Base-by-base conservation (phyloP, 2,113 vertebrate genomes). In the Otolemur garnettii region DNA sequence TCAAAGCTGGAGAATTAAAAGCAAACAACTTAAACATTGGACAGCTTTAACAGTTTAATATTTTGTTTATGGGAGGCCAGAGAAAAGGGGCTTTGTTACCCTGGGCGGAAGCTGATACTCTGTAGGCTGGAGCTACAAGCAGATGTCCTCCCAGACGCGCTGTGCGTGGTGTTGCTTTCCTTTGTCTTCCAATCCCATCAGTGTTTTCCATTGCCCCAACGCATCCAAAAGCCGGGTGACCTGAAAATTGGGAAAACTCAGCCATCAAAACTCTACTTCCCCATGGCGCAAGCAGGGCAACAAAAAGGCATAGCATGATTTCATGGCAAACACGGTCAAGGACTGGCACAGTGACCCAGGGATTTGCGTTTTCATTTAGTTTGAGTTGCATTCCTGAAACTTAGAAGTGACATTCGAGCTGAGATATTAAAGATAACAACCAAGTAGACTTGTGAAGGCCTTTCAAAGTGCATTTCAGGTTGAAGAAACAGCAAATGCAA, bases 131-230 rank as follows among this genome's bases (percentile, higher is more conserved):
- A 68, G 66, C 28, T 28, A 60, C 50, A 38, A 2, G 50, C 2
- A 60, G 50, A 30, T 1, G 24, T 64, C 62, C 62, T 28, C 62
- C n/a, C 28, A 8, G 62, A 75, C 96, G 35, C 12, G 21, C 6
- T 64, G 0, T 1, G 0, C 5, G 4, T 35, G 35, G 0, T 14
- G 17, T 21, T 7, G 21, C 35, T 72, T 75, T 75, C 17, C 6
- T 60, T 82, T 57, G 2, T 28, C 38, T 62, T 91, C 8, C 42
- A 55, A 0, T 66, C 7, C 13, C 38, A 0, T 33, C 13, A 28
- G 12, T 50, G 53, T 18, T 4, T 75, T 93, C n/a, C 17, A 33
- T n/a, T 55, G 7, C 18, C 28, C 33, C 68, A 35, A 14, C 3
- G 6, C 7, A 87, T 2, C 2, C 17, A 38, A 59, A 72, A 79